Evolutionary conservation across 2,797 vertebrate genomes (phyloP).

Genomic region (Clarias pachynema): DNA sequence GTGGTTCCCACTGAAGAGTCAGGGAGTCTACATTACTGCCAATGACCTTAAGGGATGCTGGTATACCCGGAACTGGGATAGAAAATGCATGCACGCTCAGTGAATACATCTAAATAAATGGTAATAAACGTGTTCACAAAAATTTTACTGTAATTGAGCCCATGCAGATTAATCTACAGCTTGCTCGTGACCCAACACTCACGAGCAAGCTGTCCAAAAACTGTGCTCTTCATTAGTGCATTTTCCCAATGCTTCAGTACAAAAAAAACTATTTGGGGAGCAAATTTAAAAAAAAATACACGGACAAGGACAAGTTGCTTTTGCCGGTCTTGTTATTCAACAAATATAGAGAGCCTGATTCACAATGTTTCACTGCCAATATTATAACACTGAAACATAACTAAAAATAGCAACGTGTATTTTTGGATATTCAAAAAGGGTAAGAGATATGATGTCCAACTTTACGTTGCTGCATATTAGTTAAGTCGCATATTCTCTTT

Average conservation of each 20-base stretch:
- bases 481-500: background rate
- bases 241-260: background rate
- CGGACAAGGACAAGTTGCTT: background rate
- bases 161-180: background rate
- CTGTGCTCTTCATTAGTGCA: too few relatives aligned
- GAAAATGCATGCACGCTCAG: conserved; percentile 2
- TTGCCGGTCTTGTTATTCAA: background rate
- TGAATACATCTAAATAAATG: background rate
- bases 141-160: background rate
- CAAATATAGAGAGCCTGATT: background rate
- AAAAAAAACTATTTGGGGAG: background rate
- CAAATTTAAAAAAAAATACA: background rate
- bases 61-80: conserved; percentile 84
- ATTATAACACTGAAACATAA: background rate
- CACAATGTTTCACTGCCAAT: background rate
- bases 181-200: background rate
- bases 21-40: conserved; percentile 85
- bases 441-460: background rate
- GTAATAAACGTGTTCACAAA: background rate
- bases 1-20: conserved; percentile 90
- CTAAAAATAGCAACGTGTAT: background rate
- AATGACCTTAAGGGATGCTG: conserved; percentile 81
- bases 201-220: background rate
- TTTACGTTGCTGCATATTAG: background rate
- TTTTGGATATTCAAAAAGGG: background rate